phyloP scores from a whole-genome alignment of 1,140 invertebrate species.

The Chlorops oryzae region DNA sequence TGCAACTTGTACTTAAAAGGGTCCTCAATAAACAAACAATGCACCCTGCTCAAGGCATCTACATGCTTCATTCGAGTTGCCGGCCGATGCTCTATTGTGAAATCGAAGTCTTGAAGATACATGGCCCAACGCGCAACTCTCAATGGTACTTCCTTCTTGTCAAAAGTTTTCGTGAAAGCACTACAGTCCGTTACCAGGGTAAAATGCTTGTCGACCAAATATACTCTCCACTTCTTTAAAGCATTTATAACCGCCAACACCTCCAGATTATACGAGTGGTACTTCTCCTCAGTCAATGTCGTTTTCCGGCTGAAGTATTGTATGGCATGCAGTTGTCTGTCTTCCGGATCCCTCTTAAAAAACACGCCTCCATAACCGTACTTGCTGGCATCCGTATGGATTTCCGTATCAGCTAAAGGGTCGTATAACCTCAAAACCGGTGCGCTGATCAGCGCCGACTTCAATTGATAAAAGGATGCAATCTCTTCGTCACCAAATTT shows the following conservation, averaged over 20 bases:
- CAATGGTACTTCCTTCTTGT: too few relatives aligned
- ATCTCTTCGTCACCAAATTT: too few relatives aligned
- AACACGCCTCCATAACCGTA: conserved; percentile 24
- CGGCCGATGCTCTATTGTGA: too few relatives aligned
- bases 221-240: conserved; percentile 44
- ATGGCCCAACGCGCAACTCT: too few relatives aligned
- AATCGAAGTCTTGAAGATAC: too few relatives aligned
- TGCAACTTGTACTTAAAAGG: too few relatives aligned
- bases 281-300: conserved; percentile 39
- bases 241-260: conserved; percentile 46
- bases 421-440: conserved; percentile 23
- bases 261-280: conserved; percentile 47
- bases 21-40: too few relatives aligned
- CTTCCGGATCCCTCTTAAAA: conserved; percentile 19
- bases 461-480: not conserved
- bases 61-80: too few relatives aligned
- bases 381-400: conserved; percentile 26
- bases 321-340: conserved; percentile 8
- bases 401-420: conserved; percentile 10
- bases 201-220: conserved; percentile 44
- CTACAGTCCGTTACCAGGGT: too few relatives aligned
- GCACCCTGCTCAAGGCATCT: too few relatives aligned
- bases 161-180: too few relatives aligned
- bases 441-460: conserved; percentile 1
- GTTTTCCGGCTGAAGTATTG: conserved; percentile 34